Evolutionary conservation across 2,888 invertebrate species (phyloP), one percentile per base, ranked within the genome.

Genomic region (Sceliomorpha sp.): DNA sequence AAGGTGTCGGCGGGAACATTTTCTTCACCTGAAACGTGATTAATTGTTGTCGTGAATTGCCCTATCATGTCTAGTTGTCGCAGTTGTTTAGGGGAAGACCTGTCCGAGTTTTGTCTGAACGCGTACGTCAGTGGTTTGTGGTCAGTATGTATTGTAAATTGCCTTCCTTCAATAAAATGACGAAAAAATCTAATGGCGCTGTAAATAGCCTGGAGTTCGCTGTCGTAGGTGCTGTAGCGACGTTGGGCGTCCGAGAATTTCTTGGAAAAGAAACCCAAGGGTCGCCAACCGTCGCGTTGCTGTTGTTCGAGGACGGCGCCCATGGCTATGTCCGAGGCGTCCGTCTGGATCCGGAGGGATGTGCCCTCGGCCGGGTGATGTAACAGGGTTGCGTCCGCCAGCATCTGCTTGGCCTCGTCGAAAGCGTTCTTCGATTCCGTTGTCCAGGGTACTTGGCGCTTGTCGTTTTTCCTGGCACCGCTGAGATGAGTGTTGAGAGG

Each of bases 301-400:
- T 7, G 45, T 15, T 56, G 45, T 12, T 56, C 56, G 1, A 56
- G 17, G 1, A 40, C 29, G 3, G 59, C 48, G 2, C 59, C 59
- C 31, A 63, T 47, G n/a, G 37, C 20, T 5, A 9, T 9, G 12
- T 67, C 53, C 1, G 59, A 66, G 6, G 72, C 74, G 39, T 74
- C 72, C 0, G 64, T 48, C 3, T 34, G 15, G 5, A 74, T 4
- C n/a, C 63, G 39, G 1, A 71, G n/a, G 3, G 14, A 8, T 13
- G 37, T 8, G 1, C 2, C 14, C 3, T 20, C 29, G 9, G 27
- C 26, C 3, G 68, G 74, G 26, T 67, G 53, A 1, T 50, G 59
- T 2, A 70, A 59, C 7, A 66, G 40, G 4, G 64, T 51, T 6
- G 53, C 51, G 7, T 58, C 40, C 1, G 36, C 32, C 6, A 75